Percentiles rank a stretch among this genome's conserved stretches.
Evolutionary conservation across 2,888 invertebrate species (phyloP).

Genomic region (Pyrrhosoma nymphula): DNA sequence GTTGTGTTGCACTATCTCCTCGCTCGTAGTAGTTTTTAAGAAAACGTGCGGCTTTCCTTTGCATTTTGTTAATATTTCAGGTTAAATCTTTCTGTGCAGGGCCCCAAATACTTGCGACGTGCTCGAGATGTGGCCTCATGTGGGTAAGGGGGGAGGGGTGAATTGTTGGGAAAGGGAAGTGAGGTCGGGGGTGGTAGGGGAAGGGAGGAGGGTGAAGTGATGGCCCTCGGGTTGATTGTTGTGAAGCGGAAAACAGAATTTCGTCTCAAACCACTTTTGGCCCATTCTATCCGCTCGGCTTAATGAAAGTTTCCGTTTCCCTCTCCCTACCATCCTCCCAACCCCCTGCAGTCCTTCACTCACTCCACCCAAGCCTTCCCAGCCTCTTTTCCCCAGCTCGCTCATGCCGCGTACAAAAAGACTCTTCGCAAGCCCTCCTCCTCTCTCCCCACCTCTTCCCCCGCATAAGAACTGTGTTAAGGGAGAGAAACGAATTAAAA

Average conservation of each 20-base stretch:
- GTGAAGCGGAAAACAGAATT: conserved; percentile 22
- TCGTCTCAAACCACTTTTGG: conserved; percentile 25
- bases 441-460: background rate
- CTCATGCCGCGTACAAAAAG: background rate
- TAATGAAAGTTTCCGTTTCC: conserved; percentile 31
- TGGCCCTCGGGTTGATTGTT: conserved; percentile 65
- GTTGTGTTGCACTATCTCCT: no score
- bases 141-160: background rate
- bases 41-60: no score
- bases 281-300: conserved; percentile 16
- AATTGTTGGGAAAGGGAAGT: conserved; percentile 69
- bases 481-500: no score
- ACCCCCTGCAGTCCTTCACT: background rate
- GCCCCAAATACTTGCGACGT: no score
- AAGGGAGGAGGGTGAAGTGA: conserved; percentile 37
- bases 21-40: no score
- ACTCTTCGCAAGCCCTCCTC: background rate
- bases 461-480: no score
- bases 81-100: no score
- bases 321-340: no score
- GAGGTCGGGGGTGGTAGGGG: conserved; percentile 63
- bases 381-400: background rate
- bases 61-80: no score
- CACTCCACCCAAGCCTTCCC: background rate
- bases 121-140: no score